These are phyloP conservation scores for Anarsia innoxiella DNA, from an alignment of 2,888 invertebrate genomes.

Conservation along the genomic window DNA sequence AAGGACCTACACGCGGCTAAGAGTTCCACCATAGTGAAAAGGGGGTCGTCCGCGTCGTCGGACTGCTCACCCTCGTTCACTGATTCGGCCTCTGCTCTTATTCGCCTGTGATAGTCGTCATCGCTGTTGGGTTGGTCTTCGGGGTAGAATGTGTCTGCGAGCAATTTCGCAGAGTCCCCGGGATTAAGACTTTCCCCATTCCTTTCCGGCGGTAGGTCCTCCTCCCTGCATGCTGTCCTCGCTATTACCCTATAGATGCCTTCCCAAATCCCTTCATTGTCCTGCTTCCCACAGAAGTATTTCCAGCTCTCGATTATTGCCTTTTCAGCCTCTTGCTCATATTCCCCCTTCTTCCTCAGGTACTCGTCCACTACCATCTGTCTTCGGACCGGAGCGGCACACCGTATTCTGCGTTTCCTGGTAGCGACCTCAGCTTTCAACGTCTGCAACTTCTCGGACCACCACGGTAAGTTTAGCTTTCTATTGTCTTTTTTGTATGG, in stretches of 20 bases:
- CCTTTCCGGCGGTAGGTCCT: neutral
- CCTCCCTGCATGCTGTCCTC: neutral
- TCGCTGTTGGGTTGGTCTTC: neutral
- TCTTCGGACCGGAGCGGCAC: neutral
- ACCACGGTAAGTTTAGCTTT: too few species aligned
- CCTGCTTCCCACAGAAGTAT: neutral
- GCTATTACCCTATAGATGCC: too few species aligned
- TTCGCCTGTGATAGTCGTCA: neutral
- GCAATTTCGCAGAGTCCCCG: neutral
- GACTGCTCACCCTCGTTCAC: too few species aligned
- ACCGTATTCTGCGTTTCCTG: too few species aligned
- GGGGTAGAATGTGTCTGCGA: neutral
- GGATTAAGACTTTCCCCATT: neutral
- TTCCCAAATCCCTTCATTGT: neutral
- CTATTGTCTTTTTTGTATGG: too few species aligned
- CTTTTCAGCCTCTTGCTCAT: neutral
- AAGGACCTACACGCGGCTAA: too few species aligned
- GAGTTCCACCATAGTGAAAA: too few species aligned
- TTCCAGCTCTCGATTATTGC: neutral
- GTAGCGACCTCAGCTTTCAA: too few species aligned
- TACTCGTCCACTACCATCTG: neutral
- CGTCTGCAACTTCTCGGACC: too few species aligned
- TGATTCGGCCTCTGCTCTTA: neutral
- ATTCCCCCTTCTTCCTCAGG: neutral
- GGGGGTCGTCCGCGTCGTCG: too few species aligned